Base-by-base conservation (phyloP, 2,888 invertebrate species). In the Theristus sp. region DNA sequence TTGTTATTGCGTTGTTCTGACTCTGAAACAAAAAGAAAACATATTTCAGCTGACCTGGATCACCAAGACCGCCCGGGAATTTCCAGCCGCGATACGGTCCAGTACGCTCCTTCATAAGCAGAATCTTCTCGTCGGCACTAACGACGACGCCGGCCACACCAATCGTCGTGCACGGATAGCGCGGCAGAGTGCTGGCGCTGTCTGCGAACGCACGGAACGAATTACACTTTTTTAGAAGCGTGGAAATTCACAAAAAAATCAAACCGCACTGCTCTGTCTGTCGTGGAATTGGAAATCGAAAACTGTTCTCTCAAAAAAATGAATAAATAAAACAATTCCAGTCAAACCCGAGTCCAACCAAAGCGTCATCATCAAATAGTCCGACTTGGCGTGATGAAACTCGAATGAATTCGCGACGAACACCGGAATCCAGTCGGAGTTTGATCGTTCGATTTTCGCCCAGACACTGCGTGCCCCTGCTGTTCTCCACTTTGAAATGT, bases 1-100 rank as follows among this genome's bases (percentile, higher is more conserved):
- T 20, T 53, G 6, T 20, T 38, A 13, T 38, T 38, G 6, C 20
- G 29, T 29, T 10, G 10, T 1, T 24, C 26, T n/a, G 17, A n/a
- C n/a, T n/a, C n/a, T n/a, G 3, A 52, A 54, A 25, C 26, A n/a
- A 17, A 3, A 49, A 24, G 49, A 24, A 10, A 10, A 49, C 49
- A 10, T n/a, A n/a, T 47, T 27, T 27, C 10, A 10, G 63, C 67
- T 70, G 75, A 85, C 87, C 84, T 76, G 84, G 84, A 74, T 90
- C 86, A 25, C 87, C 86, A 76, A 86, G 86, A 58, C 91, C 91
- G 59, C 93, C 91, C 24, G 93, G 91, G 10, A 91, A 77, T 77
- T 91, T 91, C 89, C 89, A 91, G 70, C 82, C 81, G 2, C 81
- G 77, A 28, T 64, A 68, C 22, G 61, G 62, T 62, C 78, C 76